These are phyloP conservation scores for Leptodactylus fuscus DNA, from an alignment of 2,113 vertebrate species.

Conservation along the genomic window DNA sequence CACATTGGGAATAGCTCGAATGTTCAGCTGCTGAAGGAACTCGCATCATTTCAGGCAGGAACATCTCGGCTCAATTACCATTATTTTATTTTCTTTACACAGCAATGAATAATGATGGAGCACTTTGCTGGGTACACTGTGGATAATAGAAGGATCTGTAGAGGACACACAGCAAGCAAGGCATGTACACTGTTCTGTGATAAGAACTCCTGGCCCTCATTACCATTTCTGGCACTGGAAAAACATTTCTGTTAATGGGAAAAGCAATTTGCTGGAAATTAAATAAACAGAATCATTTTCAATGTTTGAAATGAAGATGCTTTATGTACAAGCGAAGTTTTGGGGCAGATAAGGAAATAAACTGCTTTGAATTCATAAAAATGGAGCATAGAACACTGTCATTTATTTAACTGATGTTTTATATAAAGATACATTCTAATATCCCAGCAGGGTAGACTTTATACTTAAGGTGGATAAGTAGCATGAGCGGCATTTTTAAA, in stretches of 20 bases:
- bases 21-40: slow-evolving; percentile 47
- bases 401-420: neutral
- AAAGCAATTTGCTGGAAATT: slow-evolving; percentile 49
- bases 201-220: slow-evolving; percentile 42
- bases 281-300: slow-evolving; percentile 39
- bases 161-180: slow-evolving; percentile 28
- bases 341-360: slow-evolving; percentile 5
- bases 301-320: slow-evolving; percentile 27
- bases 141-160: slow-evolving; percentile 50
- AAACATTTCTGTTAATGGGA: slow-evolving; percentile 49
- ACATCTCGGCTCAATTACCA: slow-evolving; percentile 49
- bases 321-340: slow-evolving; percentile 15
- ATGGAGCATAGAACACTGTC: neutral
- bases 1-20: slow-evolving; percentile 45
- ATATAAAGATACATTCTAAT: neutral
- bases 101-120: slow-evolving; percentile 50
- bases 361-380: neutral
- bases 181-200: slow-evolving; percentile 38
- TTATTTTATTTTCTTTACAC: slow-evolving; percentile 54
- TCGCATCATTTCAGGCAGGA: slow-evolving; percentile 45
- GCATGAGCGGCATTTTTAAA: too few relatives aligned
- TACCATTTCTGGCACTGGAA: slow-evolving; percentile 50
- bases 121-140: slow-evolving; percentile 48
- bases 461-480: neutral
- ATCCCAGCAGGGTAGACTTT: neutral